Percentiles rank a stretch among this genome's conserved stretches.
These are phyloP conservation scores for Cyclargus thomasi DNA, from an alignment of 1,140 invertebrate genomes.

Conservation along the genomic window DNA sequence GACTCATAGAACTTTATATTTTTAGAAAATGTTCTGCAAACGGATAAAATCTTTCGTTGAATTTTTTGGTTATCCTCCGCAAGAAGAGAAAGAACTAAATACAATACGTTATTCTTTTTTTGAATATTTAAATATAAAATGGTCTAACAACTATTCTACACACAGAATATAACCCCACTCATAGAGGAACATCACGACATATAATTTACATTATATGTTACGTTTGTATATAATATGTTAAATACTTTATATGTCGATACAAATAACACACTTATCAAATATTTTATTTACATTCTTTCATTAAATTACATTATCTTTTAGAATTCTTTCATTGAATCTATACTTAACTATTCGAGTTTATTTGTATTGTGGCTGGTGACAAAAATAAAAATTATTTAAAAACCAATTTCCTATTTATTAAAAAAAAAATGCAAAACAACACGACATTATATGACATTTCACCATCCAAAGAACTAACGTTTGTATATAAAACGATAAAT, in stretches of 20 bases:
- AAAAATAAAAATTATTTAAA: background rate
- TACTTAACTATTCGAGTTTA: background rate
- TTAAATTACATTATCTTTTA: slow-evolving; percentile 10
- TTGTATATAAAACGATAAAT: too few species aligned
- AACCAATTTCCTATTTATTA: too few species aligned
- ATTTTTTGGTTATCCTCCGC: background rate
- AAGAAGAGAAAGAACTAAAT: slow-evolving; percentile 2
- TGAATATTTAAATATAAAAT: slow-evolving; percentile 16
- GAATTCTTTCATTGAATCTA: slow-evolving; percentile 11
- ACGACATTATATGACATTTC: too few species aligned
- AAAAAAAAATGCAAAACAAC: too few species aligned
- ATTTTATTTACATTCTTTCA: slow-evolving; percentile 36
- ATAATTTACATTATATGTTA: slow-evolving; percentile 44
- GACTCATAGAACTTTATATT: too few species aligned
- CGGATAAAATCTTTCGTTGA: background rate
- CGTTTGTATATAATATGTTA: slow-evolving; percentile 51
- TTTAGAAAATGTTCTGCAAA: too few species aligned
- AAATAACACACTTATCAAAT: slow-evolving; percentile 51
- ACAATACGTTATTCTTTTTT: slow-evolving; percentile 49
- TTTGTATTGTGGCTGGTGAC: slow-evolving; percentile 20
- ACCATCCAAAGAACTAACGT: too few species aligned
- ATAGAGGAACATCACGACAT: slow-evolving; percentile 63
- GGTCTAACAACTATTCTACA: slow-evolving; percentile 43
- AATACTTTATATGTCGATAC: slow-evolving; percentile 41
- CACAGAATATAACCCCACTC: slow-evolving; percentile 53